These are phyloP conservation scores for Sebastolobus altivelis DNA, from an alignment of 2,797 vertebrate genomes.

Conservation along the genomic window DNA sequence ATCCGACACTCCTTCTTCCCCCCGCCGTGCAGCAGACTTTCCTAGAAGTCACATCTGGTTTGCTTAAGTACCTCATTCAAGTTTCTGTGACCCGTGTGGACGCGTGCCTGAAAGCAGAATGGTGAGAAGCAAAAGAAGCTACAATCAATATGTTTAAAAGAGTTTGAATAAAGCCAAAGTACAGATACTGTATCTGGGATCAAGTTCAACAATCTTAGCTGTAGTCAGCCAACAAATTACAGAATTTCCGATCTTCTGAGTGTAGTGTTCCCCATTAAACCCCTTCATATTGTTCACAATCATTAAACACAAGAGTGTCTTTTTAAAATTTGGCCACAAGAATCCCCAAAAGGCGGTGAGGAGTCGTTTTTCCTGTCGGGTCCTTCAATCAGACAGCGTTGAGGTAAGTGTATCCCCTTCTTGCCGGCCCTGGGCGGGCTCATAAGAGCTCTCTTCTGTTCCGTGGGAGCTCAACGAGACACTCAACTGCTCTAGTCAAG, in stretches of 20 bases:
- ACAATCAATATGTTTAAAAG: constrained; percentile 48
- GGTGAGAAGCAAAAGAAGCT: constrained; percentile 50
- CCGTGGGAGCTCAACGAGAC: constrained; percentile 25
- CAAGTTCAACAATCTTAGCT: constrained; percentile 37
- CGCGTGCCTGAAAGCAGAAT: constrained; percentile 41
- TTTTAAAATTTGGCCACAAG: constrained; percentile 64
- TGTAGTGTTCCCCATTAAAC: constrained; percentile 71
- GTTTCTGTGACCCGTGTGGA: constrained; percentile 50
- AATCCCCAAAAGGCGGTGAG: constrained; percentile 46
- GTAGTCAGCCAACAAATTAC: constrained; percentile 39
- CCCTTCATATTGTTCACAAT: constrained; percentile 65
- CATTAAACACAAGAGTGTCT: constrained; percentile 51
- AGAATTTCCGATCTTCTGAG: constrained; percentile 48
- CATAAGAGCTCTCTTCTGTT: constrained; percentile 47
- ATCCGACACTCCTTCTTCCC: constrained; percentile 2
- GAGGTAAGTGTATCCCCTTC: constrained; percentile 70
- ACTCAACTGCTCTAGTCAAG: constrained; percentile 14
- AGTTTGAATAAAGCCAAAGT: constrained; percentile 37
- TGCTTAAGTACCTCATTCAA: constrained; percentile 64
- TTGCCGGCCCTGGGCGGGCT: constrained; percentile 24
- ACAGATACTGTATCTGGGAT: constrained; percentile 46
- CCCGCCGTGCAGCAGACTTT: constrained; percentile 2
- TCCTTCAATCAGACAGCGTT: constrained; percentile 66
- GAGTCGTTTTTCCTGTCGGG: constrained; percentile 23
- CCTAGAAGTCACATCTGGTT: constrained; percentile 33